These are phyloP conservation scores for Oceanodroma leucorhoa DNA, from an alignment of 2,797 vertebrate species.

Conservation along the genomic window DNA sequence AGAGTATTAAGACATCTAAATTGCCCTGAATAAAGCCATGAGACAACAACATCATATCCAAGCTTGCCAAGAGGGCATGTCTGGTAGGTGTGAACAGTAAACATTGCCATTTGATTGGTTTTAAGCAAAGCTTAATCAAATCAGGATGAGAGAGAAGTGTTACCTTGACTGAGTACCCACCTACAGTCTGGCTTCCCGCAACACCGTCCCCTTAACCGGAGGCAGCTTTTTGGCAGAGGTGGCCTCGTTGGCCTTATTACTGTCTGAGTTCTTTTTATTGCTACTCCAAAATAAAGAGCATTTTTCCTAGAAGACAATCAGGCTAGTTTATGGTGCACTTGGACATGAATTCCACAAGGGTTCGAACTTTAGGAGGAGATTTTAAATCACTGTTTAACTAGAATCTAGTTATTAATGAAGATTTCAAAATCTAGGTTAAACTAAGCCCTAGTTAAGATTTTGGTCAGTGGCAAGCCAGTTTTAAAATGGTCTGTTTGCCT, in stretches of 20 bases:
- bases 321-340: conserved; percentile 66
- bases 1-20: background rate
- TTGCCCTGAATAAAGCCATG: background rate
- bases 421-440: background rate
- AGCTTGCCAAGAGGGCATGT: background rate
- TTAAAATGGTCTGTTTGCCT: conserved; percentile 49
- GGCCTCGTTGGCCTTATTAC: conserved; percentile 71
- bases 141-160: background rate
- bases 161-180: conserved; percentile 75
- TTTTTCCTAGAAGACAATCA: conserved; percentile 83
- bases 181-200: conserved; percentile 75
- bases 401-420: conserved; percentile 10
- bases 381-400: conserved; percentile 30
- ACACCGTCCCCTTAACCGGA: conserved; percentile 61
- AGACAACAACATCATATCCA: background rate
- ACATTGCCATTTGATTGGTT: background rate
- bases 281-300: conserved; percentile 80
- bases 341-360: background rate
- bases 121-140: conserved; percentile 18
- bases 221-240: conserved; percentile 67
- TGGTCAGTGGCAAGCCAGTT: conserved; percentile 21
- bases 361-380: background rate
- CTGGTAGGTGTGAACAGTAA: background rate
- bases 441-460: conserved; percentile 5
- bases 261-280: conserved; percentile 76